Base-by-base conservation (phyloP, 2,888 invertebrate genomes). In the Heliconius cydno region DNA sequence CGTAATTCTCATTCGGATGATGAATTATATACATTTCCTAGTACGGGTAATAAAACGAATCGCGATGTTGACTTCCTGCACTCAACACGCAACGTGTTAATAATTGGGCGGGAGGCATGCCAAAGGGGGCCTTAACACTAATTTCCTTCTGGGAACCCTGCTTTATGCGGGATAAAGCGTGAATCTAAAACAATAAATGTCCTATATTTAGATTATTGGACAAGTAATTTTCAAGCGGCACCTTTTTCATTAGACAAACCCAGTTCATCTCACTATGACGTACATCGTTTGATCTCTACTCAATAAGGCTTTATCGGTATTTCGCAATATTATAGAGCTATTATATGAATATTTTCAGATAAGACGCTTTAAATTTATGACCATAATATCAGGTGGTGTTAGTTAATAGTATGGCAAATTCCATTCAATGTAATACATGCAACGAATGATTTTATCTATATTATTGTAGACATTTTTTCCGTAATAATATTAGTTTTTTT, bases 241-340 rank as follows among this genome's bases (percentile, higher is more conserved):
- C 5, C 0, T 38, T 41, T 46, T 46, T 15, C 25, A 63, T 46
- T n/a, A 57, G 3, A 34, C 7, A 60, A n/a, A 25, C 0, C n/a
- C n/a, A 7, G 12, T 60, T 60, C 13, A 60, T 60, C 3, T 25
- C 15, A 38, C 60, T 60, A 60, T 25, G n/a, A 30, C 34, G 15
- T 57, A 5, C 19, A 52, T 57, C 38, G 15, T 73, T 57, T 73
- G 73, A 73, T 60, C 34, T 34, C 30, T 34, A n/a, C 9, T 28
- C 46, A 46, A 41, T 38, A 19, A 70, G 73, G 60, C 4, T 60
- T 73, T 73, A 73, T 73, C 73, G 13, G 7, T 38, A 73, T 60
- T 38, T 73, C 9, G 15, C 73, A 15, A 60, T 60, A 73, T 60
- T 60, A 34, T 1, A 52, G 10, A 19, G 4, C 60, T 2, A 30